Evolutionary conservation across 2,888 invertebrate genomes (phyloP), one percentile per base, ranked within the genome.

Genomic region (Hirtodrosophila trivittata): DNA sequence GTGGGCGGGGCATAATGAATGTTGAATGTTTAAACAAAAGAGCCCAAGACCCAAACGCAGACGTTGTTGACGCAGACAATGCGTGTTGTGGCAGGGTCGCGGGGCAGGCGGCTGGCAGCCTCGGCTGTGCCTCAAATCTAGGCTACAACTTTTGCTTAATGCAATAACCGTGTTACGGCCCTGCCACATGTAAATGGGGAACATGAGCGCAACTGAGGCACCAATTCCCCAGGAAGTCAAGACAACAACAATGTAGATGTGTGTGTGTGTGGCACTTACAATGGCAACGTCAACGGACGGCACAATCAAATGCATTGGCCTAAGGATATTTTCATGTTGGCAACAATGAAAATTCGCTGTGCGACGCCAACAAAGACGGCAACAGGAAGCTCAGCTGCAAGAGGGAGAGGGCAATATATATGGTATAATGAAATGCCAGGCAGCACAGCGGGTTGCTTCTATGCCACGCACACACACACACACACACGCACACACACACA

Each of bases 131-230:
- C 78, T 68, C 65, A 78, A 77, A 77, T 77, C 78, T 77, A 82
- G 77, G 80, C 83, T 75, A 83, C 76, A 84, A 84, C 75, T 84
- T 68, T 81, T 65, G 72, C 85, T 72, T 80, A 80, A 80, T 80
- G 80, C 80, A 80, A 84, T 80, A 80, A 84, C 84, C 81, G 77
- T 80, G 80, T 80, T 84, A 69, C 50, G 81, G 63, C 68, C 54
- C 54, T 63, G 58, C 66, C 82, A 58, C 75, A 82, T 75, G 75
- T 72, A 75, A 82, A 75, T 82, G 67, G 75, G 65, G 57, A 59
- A 60, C 74, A 74, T 55, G 59, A 55, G 14, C 58, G 45, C 49
- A 21, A 41, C 35, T 33, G 51, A 13, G 16, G 45, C 43, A 51
- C 67, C 78, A 77, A 78, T 76, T 80, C 81, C 81, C 74, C 77